phyloP scores from a whole-genome alignment of 2,888 invertebrate genomes.

The Argynnis bischoffii region DNA sequence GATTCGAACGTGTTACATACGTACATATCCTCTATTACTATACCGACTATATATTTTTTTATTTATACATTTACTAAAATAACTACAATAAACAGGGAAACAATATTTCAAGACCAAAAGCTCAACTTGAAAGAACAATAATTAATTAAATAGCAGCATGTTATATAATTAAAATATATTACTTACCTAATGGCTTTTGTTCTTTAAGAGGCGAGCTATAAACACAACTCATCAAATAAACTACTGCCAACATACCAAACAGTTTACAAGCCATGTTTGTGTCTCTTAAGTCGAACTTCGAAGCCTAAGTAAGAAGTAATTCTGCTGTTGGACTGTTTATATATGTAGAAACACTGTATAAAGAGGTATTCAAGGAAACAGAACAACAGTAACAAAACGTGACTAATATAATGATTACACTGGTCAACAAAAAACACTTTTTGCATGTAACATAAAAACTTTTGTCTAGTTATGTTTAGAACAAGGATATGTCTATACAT shows the following conservation, averaged over 20 bases:
- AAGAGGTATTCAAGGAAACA: not conserved
- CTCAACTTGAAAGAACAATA: no score
- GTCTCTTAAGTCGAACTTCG: not conserved
- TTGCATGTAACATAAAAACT: no score
- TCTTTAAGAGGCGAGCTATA: slow-evolving; percentile 20
- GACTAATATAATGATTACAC: not conserved
- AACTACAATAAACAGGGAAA: no score
- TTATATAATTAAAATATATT: not conserved
- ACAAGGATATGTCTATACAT: no score
- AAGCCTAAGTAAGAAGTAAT: not conserved
- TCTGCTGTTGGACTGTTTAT: not conserved
- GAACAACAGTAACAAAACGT: not conserved
- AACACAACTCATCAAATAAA: slow-evolving; percentile 20
- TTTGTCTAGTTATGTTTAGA: no score
- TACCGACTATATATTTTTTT: no score
- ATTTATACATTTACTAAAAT: no score
- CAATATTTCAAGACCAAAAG: no score
- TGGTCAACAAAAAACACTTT: no score
- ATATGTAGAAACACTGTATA: not conserved
- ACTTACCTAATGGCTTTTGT: slow-evolving; percentile 30
- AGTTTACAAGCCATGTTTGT: slow-evolving; percentile 25
- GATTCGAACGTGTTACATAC: no score
- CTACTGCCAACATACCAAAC: slow-evolving; percentile 9
- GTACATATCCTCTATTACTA: no score
- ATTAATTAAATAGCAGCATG: no score